Evolutionary conservation across 2,113 vertebrate genomes (phyloP), one percentile per base, ranked within the genome.

Genomic region (Syngnathus typhle): DNA sequence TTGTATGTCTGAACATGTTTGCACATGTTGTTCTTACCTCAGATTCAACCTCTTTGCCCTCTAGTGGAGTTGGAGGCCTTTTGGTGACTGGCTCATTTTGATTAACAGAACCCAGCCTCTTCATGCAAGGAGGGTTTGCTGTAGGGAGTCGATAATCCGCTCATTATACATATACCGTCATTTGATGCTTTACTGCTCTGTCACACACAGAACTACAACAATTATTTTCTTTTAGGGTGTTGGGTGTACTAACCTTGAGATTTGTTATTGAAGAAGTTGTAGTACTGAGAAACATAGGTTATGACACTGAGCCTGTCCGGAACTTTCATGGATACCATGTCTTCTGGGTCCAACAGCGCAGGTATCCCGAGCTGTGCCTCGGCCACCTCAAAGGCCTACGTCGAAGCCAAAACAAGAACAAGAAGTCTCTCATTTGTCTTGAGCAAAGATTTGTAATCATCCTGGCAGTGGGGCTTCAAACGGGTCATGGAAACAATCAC

Each of bases 291-390:
- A 67, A 99, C 95, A 0, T 98, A 98, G 51, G 97, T 98, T 90
- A 98, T 98, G 83, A 99, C 88, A 85, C 96, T 98, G 55, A 98
- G 94, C 59, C 96, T 92, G 84, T 99, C 96, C 0, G 97, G 97
- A 38, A 98, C 93, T 66, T 90, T 92, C 97, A 98, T 98, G 68
- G 95, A 95, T 72, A 98, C 96, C 97, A 99, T 98, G 83, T 99
- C 96, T 19, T 90, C 94, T 71, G 96, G 90, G 85, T 98, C 96
- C 85, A 99, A 86, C 69, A 98, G 89, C 21, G 97, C 95, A 1
- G 97, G 96, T 75, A 99, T 98, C 27, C 94, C 95, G 83, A 99
- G 87, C 83, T 98, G 93, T 32, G 87, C 85, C 86, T 99, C 96
- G 0, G 97, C 96, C 88, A 96, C 83, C 70, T 98, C 94, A 82